Evolutionary conservation across 2,888 invertebrate species (phyloP), one percentile per base, ranked within the genome.

Genomic region (Metopia argyrocephala): DNA sequence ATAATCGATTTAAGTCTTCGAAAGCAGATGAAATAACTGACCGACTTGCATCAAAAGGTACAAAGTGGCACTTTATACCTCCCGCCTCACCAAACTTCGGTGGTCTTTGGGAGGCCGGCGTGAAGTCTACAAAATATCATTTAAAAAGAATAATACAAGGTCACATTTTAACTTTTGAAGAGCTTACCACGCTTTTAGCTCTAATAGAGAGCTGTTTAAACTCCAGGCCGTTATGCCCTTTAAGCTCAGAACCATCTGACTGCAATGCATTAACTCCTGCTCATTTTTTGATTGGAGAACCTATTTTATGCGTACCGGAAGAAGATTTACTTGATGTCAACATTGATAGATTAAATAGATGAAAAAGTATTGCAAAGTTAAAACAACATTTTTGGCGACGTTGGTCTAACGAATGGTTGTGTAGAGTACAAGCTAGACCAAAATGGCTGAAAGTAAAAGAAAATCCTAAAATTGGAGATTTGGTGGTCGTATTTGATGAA

Each of bases 371-470:
- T 27, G 71, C 64, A 54, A 12, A 25, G n/a, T 5, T 76, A 18
- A 76, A 79, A 45, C 68, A 73, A 45, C 78, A 83, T 45, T 84
- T 83, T 21, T 83, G 83, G 82, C 59, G 71, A 4, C 79, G 79
- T 2, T 82, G 82, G 78, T 20, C 52, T 25, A 48, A 18, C 18
- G 48, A 48, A 48, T 48, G 48, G 48, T 48, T 48, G 25, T 54
- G 21, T 54, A 7, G 54, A 15, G 25, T 54, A 9, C 52, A 20
- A 21, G 20, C 52, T 20, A 12, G 52, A 21, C 52, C 52, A 20
- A 52, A 52, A 52, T 52, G 21, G 21, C 18, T 52, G 6, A 52
- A 21, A 20, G 21, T 6, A 9, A 21, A 9, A 23, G 21, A 52
- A 52, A 21, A 52, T 7, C 23, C 52, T 12, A 21, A 21, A 20